These are phyloP conservation scores for Halcyon badia DNA, from an alignment of 2,797 vertebrate genomes.

Conservation along the genomic window DNA sequence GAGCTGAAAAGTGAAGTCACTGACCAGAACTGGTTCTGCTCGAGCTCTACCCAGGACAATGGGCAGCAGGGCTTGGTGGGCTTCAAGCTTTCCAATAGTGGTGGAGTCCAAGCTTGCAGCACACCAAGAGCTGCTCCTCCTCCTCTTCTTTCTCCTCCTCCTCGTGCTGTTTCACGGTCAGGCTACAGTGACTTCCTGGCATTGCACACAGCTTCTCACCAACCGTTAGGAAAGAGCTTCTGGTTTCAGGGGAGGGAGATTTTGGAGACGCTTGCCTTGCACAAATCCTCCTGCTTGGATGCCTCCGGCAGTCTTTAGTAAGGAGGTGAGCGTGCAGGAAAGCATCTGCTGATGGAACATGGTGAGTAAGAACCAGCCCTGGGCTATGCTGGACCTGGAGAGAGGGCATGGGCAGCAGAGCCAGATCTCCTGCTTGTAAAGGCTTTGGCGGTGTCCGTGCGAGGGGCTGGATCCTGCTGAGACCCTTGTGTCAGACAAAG, in stretches of 20 bases:
- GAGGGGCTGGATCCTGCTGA: background rate
- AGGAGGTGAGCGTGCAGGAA: background rate
- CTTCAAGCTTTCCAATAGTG: background rate
- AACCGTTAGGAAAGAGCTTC: background rate
- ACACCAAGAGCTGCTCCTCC: background rate
- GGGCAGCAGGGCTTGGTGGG: background rate
- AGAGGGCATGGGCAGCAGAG: rapidly evolving
- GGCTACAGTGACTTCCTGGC: conserved; percentile 41
- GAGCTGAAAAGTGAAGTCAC: too few relatives aligned
- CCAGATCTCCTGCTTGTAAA: rapidly evolving
- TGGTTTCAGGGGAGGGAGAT: background rate
- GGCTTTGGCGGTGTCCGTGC: background rate
- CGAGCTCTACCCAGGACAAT: background rate
- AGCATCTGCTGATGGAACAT: conserved; percentile 7
- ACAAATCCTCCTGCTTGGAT: background rate
- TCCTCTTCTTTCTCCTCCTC: background rate
- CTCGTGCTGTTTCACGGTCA: background rate
- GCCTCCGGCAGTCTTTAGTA: background rate
- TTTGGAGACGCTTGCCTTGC: background rate
- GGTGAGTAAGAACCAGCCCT: conserved; percentile 31
- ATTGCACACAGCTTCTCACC: background rate
- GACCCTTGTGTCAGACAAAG: background rate
- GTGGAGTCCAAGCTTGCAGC: background rate
- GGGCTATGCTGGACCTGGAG: background rate
- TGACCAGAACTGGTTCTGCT: background rate